Percentiles rank a stretch among this genome's conserved stretches.
Evolutionary conservation across 2,797 vertebrate genomes (phyloP).

Genomic region (Ctenopoma multispine): DNA sequence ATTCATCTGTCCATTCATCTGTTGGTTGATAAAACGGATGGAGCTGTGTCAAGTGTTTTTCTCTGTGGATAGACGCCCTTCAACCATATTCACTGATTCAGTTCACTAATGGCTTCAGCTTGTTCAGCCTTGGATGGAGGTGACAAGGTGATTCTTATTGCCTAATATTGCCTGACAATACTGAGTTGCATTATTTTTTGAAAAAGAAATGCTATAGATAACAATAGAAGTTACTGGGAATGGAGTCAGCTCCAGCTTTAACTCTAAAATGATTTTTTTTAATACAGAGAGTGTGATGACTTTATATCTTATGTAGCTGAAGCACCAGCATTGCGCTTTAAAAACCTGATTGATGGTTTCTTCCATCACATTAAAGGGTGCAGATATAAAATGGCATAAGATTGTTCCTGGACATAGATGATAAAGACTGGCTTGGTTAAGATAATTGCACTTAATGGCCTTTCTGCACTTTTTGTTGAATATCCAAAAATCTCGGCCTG

Average conservation of each 20-base stretch:
- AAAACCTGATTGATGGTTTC: slow-evolving; percentile 20
- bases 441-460: slow-evolving; percentile 49
- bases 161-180: too few species aligned
- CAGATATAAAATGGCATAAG: slow-evolving; percentile 33
- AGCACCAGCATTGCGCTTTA: not conserved
- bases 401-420: slow-evolving; percentile 19
- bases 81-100: slow-evolving; percentile 26
- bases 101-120: slow-evolving; percentile 2
- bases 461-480: slow-evolving; percentile 49
- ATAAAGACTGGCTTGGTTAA: slow-evolving; percentile 16
- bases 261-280: not conserved
- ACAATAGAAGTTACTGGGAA: too few species aligned
- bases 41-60: slow-evolving; percentile 27
- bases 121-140: not conserved
- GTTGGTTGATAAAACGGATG: slow-evolving; percentile 15
- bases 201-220: too few species aligned
- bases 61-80: slow-evolving; percentile 12
- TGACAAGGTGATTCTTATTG: not conserved
- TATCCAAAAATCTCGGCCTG: too few species aligned
- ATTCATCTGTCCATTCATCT: slow-evolving; percentile 16
- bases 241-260: too few species aligned
- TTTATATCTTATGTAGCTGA: not conserved
- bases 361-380: slow-evolving; percentile 16
- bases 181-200: too few species aligned
- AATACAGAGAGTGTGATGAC: not conserved